phyloP scores from a whole-genome alignment of 2,888 invertebrate genomes.

The Alitta virens region DNA sequence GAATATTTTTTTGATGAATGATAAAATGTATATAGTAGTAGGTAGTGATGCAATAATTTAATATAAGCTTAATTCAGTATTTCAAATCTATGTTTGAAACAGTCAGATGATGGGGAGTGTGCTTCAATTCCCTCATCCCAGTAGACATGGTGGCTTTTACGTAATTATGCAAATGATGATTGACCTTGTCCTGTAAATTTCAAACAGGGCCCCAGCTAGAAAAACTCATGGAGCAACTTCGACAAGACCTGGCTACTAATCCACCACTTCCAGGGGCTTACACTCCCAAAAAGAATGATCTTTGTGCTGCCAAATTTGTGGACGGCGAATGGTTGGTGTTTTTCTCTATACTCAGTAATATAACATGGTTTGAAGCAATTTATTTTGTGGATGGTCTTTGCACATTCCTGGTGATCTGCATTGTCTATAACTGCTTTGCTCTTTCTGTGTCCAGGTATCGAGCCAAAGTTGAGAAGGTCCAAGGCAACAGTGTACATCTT shows the following conservation, averaged over 20 bases:
- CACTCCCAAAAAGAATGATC: conserved; percentile 75
- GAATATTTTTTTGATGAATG: no score
- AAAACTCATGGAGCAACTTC: conserved; percentile 78
- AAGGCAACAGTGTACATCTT: conserved; percentile 74
- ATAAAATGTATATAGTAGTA: no score
- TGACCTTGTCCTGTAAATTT: not conserved
- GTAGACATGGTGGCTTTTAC: no score
- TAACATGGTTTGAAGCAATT: not conserved
- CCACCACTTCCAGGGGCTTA: conserved; percentile 85
- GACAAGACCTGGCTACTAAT: conserved; percentile 77
- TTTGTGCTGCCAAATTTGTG: conserved; percentile 88
- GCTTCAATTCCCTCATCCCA: no score
- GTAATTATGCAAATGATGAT: not conserved
- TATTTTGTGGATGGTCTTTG: no score
- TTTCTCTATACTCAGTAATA: not conserved
- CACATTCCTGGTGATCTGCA: no score
- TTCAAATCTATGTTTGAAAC: not conserved
- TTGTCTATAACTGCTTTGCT: no score
- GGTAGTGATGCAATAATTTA: no score
- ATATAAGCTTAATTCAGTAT: no score
- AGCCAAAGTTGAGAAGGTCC: conserved; percentile 81
- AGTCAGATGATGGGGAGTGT: no score
- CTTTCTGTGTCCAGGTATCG: conserved; percentile 68
- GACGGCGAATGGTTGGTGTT: conserved; percentile 79
- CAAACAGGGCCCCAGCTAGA: conserved; percentile 80